Evolutionary conservation across 1,140 invertebrate genomes (phyloP).

Genomic region (Drosophila littoralis): DNA sequence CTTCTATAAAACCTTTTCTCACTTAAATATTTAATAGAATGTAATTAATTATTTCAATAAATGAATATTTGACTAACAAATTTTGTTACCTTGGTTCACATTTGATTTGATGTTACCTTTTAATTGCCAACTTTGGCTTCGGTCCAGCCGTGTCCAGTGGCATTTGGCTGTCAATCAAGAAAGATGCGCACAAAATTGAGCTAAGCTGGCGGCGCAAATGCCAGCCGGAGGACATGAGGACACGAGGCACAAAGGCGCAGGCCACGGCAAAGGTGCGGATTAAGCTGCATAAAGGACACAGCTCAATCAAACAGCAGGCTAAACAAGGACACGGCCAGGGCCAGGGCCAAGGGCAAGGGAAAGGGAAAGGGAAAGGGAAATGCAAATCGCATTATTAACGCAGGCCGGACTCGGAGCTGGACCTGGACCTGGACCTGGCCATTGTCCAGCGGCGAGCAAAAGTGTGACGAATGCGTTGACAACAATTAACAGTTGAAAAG

Average conservation of each 20-base stretch:
- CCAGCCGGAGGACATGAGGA: slow-evolving; percentile 12
- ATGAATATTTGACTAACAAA: too few species aligned
- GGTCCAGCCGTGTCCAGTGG: slow-evolving; percentile 40
- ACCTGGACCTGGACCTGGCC: slow-evolving; percentile 44
- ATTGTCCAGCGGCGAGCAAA: slow-evolving; percentile 57
- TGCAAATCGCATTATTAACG: slow-evolving; percentile 83
- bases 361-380: slow-evolving; percentile 59
- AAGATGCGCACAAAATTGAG: slow-evolving; percentile 58
- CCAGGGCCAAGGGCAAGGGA: slow-evolving; percentile 17
- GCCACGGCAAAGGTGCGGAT: slow-evolving; percentile 68
- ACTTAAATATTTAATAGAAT: too few species aligned
- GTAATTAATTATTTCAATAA: too few species aligned
- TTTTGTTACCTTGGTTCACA: too few species aligned
- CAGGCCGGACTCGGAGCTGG: slow-evolving; percentile 51
- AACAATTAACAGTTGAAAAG: slow-evolving; percentile 69
- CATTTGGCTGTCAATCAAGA: slow-evolving; percentile 73
- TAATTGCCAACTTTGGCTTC: neutral
- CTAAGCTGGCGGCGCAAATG: slow-evolving; percentile 64
- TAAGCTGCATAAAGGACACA: slow-evolving; percentile 58
- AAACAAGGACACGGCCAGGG: slow-evolving; percentile 44
- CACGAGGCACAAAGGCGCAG: slow-evolving; percentile 17
- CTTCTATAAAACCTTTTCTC: too few species aligned
- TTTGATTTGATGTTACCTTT: slow-evolving; percentile 6
- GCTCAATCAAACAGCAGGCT: slow-evolving; percentile 78
- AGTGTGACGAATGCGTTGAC: slow-evolving; percentile 80